Conservation (phyloP, 2,113 vertebrate genomes). For the Lepus europaeus region DNA sequence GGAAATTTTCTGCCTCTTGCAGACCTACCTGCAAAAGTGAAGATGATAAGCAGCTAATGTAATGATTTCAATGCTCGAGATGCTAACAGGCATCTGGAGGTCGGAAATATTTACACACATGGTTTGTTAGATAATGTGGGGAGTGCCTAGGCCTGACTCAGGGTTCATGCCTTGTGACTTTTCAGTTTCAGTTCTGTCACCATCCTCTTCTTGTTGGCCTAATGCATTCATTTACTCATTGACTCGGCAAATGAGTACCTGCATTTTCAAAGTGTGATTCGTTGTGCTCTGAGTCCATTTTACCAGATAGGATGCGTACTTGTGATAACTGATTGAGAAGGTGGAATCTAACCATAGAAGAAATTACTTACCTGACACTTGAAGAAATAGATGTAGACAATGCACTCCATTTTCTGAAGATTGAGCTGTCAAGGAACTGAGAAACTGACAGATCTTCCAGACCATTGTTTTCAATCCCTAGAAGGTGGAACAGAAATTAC, state of each 20-base stretch:
- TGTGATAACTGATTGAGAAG: background rate
- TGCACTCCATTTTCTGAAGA: constrained; percentile 15
- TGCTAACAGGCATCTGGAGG: background rate
- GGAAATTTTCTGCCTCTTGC: constrained; percentile 20
- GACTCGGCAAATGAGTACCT: background rate
- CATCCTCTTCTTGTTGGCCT: background rate
- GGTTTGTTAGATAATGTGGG: constrained; percentile 37
- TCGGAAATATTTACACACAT: background rate
- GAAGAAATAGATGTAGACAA: constrained; percentile 2
- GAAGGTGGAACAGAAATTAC: constrained; percentile 14
- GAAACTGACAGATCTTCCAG: constrained; percentile 34
- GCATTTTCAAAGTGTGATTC: background rate
- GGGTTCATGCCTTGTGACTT: constrained; percentile 2
- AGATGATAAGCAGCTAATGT: background rate
- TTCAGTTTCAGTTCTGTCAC: background rate
- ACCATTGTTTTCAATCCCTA: background rate
- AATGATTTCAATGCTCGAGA: background rate
- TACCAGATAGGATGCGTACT: background rate
- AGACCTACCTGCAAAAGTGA: background rate
- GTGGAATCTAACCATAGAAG: background rate
- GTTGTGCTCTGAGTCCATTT: background rate
- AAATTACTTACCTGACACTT: constrained; percentile 52
- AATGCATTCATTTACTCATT: constrained; percentile 1
- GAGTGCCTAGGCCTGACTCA: background rate
- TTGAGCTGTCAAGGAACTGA: background rate